Percentiles rank a stretch among this genome's conserved stretches.
These are phyloP conservation scores for Dasypolia templi DNA, from an alignment of 2,888 invertebrate species.

Conservation along the genomic window DNA sequence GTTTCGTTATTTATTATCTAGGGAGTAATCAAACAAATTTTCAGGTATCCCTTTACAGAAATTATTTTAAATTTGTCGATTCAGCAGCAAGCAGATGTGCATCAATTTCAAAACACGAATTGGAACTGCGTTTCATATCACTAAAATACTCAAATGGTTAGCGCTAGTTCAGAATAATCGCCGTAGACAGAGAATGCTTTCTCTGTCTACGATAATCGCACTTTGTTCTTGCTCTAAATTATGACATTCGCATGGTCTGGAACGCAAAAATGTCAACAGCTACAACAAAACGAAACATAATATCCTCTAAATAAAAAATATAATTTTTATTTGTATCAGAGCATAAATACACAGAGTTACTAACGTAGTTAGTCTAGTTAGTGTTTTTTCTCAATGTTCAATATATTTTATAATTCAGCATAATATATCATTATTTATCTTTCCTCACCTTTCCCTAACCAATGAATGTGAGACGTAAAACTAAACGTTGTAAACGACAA, in stretches of 20 bases:
- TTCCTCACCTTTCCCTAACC: too few relatives aligned
- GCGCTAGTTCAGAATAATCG: neutral
- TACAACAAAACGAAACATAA: constrained; percentile 10
- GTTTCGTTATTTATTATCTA: constrained; percentile 4
- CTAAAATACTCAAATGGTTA: neutral
- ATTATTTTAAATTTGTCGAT: constrained; percentile 17
- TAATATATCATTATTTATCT: neutral
- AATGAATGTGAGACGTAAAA: constrained; percentile 29
- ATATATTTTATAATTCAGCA: neutral
- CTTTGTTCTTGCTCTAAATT: neutral
- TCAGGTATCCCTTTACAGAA: neutral
- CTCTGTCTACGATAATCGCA: too few relatives aligned
- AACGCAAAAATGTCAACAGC: constrained; percentile 9
- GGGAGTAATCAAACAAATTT: constrained; percentile 10
- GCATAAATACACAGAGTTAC: too few relatives aligned
- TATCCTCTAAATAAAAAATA: neutral
- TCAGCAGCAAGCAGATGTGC: constrained; percentile 18
- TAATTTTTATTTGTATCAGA: neutral
- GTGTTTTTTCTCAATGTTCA: neutral
- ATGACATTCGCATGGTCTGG: neutral
- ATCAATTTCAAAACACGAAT: constrained; percentile 38
- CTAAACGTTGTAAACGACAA: constrained; percentile 73
- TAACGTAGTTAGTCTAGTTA: neutral
- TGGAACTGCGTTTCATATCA: constrained; percentile 14
- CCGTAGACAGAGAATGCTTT: too few relatives aligned